A percentile compares a stretch with the other conserved stretches of the same genome.
phyloP scores from a whole-genome alignment of 2,113 vertebrate genomes.

The Perca schrenkii region DNA sequence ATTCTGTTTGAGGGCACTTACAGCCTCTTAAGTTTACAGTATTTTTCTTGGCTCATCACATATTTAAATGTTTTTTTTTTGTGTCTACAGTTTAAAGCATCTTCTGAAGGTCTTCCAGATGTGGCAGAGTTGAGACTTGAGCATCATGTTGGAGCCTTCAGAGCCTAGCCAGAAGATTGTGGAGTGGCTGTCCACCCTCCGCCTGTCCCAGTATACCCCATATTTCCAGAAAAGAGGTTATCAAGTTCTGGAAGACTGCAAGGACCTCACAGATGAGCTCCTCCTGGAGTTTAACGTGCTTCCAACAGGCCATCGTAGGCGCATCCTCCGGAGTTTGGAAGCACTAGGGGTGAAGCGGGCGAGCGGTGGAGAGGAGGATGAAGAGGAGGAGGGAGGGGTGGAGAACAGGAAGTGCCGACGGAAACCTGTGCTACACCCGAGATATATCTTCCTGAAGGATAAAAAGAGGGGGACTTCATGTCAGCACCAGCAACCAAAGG shows the following conservation, averaged over 20 bases:
- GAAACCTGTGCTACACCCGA: conserved; percentile 65
- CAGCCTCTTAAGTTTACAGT: background rate
- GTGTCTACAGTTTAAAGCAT: conserved; percentile 27
- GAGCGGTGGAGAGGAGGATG: conserved; percentile 22
- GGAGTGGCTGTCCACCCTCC: conserved; percentile 89
- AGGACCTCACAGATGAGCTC: conserved; percentile 81
- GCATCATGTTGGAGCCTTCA: conserved; percentile 83
- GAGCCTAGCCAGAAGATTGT: conserved; percentile 78
- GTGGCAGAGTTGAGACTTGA: conserved; percentile 43
- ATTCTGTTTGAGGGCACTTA: background rate
- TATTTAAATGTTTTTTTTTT: background rate
- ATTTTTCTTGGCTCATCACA: background rate
- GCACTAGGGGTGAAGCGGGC: conserved; percentile 38
- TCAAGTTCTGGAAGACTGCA: conserved; percentile 83
- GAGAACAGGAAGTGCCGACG: background rate
- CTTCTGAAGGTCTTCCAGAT: conserved; percentile 26
- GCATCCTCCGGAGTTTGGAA: conserved; percentile 91
- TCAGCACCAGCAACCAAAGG: conserved; percentile 26
- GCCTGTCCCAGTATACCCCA: conserved; percentile 88
- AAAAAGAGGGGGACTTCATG: conserved; percentile 47
- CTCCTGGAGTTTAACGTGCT: conserved; percentile 88
- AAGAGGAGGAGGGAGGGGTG: conserved; percentile 16
- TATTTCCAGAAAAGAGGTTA: conserved; percentile 87
- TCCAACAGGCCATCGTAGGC: conserved; percentile 93
- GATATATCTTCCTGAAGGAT: conserved; percentile 70